Base-by-base conservation (phyloP, 2,113 vertebrate genomes). In the Gobio gobio region DNA sequence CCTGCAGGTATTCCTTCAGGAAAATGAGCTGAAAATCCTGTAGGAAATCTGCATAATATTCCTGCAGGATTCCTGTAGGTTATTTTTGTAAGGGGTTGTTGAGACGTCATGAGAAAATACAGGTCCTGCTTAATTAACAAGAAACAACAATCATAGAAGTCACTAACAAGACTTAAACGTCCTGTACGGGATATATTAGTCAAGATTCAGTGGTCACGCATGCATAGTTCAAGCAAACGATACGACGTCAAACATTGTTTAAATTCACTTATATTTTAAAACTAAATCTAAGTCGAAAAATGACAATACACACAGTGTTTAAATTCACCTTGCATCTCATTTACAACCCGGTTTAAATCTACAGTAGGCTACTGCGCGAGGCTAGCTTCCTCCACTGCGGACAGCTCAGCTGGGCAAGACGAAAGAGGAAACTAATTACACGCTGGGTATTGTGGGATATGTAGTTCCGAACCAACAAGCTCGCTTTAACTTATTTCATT, bases 401-500 rank as follows among this genome's bases (percentile, higher is more conserved):
- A 18, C 13, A 7, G 40, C 2, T 40, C 5, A 47, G 75, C 22
- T 3, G 26, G 7, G 16, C 10, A n/a, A n/a, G 10, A n/a, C 3
- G 20, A 59, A 78, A 59, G 33, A 56, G 76, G 76, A 78, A 58
- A n/a, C 33, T 2, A 26, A 14, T 2, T n/a, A 10, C 36, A 7
- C 26, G 56, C 7, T 33, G 8, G 83, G 83, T 64, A 83, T 74
- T 56, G 16, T 66, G 87, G 87, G 79, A 85, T 20, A 74, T 58
- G 79, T 36, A 83, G 79, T 78, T 64, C 18, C 3, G 5, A 72
- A 54, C 12, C 22, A 63, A 24, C 4, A 14, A 10, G 2, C 22
- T 51, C n/a, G 14, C 7, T 33, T 7, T 18, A 24, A 63, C 10
- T 14, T 59, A 14, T 78, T 59, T 43, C 2, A n/a, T 59, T 78